Percentiles rank a stretch among this genome's conserved stretches.
These are phyloP conservation scores for Gobio occitaniae DNA, from an alignment of 2,797 vertebrate genomes.

Conservation along the genomic window DNA sequence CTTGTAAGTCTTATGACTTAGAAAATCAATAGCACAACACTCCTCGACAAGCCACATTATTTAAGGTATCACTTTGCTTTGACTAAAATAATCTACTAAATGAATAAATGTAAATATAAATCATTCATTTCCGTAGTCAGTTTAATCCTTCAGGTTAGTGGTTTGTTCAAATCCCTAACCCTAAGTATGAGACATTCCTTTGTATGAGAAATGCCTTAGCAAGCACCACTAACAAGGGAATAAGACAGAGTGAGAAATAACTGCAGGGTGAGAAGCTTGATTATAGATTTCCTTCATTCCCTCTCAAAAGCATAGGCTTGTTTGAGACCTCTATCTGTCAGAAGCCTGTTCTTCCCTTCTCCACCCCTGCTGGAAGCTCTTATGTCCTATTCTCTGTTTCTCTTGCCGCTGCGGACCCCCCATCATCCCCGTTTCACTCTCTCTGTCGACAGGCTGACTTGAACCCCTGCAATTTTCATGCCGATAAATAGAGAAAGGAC, in stretches of 20 bases:
- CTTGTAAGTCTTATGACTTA: neutral
- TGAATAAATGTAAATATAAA: neutral
- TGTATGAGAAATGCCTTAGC: neutral
- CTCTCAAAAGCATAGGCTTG: constrained; percentile 13
- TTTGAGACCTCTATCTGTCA: constrained; percentile 49
- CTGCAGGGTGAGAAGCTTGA: constrained; percentile 36
- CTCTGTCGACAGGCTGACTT: constrained; percentile 77
- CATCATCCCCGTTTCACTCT: constrained; percentile 65
- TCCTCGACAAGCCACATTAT: neutral
- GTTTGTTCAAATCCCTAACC: neutral
- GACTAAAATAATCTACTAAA: neutral
- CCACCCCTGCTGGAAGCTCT: constrained; percentile 21
- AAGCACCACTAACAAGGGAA: constrained; percentile 14
- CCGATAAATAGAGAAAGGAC: constrained; percentile 56
- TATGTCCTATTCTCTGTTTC: constrained; percentile 63
- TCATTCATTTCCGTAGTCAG: neutral
- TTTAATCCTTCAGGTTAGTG: neutral
- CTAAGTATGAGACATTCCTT: neutral
- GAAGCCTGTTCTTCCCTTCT: constrained; percentile 25
- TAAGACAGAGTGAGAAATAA: constrained; percentile 35
- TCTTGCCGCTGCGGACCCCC: constrained; percentile 23
- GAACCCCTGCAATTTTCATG: constrained; percentile 76
- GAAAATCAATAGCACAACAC: constrained; percentile 3
- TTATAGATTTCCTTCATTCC: constrained; percentile 45
- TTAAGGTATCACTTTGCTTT: neutral